Base-by-base conservation (phyloP, 2,888 invertebrate genomes). In the Drosophila greeni region DNA sequence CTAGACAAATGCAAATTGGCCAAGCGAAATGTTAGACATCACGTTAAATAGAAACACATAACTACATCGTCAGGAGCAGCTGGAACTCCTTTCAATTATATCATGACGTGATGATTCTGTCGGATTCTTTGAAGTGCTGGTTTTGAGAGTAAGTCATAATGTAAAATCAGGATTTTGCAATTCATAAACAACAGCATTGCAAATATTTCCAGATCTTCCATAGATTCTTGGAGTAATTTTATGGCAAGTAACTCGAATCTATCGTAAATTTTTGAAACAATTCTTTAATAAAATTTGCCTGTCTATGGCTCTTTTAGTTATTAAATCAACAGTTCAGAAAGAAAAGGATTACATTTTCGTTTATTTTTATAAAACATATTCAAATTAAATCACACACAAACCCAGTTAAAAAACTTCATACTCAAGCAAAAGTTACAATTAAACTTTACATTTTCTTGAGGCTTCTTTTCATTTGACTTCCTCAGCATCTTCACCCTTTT, bases 1-100 rank as follows among this genome's bases (percentile, higher is more conserved):
- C 51, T 43, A 61, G 59, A 67, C 59, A 59, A 68, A 59, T 48
- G 59, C 52, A 60, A 69, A 66, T 53, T 68, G 69, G 36, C 33
- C 18, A 42, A 48, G 40, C 47, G 47, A 53, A 66, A 52, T 51
- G 51, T 14, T 67, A 58, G 59, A 52, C 64, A 64, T 29, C 23
- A 8, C 16, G 36, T 37, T 62, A 43, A 62, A 51, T 24, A 31
- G 7, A 23, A 29, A 42, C 31, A 36, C 31, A 43, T 64, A 64
- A 37, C 31, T 42, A 33, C 23, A 36, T 26, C 14, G 4, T 11
- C 3, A 20, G 12, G n/a, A 20, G 31, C 23, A 34, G n/a, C 2
- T 23, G 16, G 2, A 11, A 6, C 5, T 5, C 18, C 3, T 29
- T 29, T 62, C 23, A 40, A 62, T 58, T 59, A 24, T n/a, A 23